A percentile compares a stretch with the other conserved stretches of the same genome.
These are phyloP conservation scores for Agrotis segetum DNA, from an alignment of 2,888 invertebrate species.

Conservation along the genomic window DNA sequence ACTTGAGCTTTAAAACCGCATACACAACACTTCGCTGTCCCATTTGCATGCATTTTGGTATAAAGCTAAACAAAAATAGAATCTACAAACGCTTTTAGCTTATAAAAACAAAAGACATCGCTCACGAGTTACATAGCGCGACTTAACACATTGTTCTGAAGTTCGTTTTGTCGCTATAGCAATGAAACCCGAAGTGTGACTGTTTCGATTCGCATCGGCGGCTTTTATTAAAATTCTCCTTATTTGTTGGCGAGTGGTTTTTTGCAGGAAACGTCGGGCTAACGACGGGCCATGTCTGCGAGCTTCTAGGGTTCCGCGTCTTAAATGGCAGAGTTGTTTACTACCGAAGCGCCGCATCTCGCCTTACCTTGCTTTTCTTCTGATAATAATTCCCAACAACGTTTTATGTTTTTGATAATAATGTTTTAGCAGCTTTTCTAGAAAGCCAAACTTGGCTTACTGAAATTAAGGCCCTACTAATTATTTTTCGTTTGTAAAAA, in stretches of 20 bases:
- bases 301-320: constrained; percentile 55
- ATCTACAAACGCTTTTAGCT: constrained; percentile 58
- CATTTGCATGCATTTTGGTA: constrained; percentile 58
- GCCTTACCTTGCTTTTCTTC: constrained; percentile 20
- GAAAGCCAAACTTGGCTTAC: constrained; percentile 2
- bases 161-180: constrained; percentile 77
- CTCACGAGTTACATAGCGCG: constrained; percentile 56
- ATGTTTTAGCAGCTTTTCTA: constrained; percentile 10
- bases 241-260: constrained; percentile 73
- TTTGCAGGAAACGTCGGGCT: constrained; percentile 72
- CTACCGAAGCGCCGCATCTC: constrained; percentile 1
- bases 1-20: constrained; percentile 56
- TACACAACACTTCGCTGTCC: constrained; percentile 50
- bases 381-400: constrained; percentile 27
- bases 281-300: constrained; percentile 66
- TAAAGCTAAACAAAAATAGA: constrained; percentile 62
- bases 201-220: constrained; percentile 79
- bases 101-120: constrained; percentile 62
- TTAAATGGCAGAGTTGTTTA: constrained; percentile 44
- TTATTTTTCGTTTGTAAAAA: too few relatives aligned
- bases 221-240: constrained; percentile 84
- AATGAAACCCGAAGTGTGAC: constrained; percentile 77
- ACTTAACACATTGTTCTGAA: constrained; percentile 74
- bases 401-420: constrained; percentile 7
- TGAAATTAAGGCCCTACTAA: not conserved